Evolutionary conservation across 2,888 invertebrate genomes (phyloP).

Genomic region (Tineola bisselliella): DNA sequence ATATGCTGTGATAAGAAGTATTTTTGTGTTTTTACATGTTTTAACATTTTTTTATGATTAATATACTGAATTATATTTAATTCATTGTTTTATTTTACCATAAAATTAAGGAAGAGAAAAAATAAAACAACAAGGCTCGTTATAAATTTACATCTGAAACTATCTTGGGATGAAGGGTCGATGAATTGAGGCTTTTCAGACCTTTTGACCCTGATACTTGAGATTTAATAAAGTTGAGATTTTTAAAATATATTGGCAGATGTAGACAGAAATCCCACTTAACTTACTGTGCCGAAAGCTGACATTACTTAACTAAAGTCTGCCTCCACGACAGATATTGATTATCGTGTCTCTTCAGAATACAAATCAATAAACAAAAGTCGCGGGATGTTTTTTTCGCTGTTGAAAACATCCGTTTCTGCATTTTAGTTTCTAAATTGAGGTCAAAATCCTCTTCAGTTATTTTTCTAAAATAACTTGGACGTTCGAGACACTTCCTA

Average conservation of each 20-base stretch:
- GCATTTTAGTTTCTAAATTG: neutral
- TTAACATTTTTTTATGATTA: neutral
- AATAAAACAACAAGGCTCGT: too few relatives aligned
- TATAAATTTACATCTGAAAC: too few relatives aligned
- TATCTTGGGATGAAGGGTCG: neutral
- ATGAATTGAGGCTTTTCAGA: neutral
- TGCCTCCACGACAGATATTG: slow-evolving; percentile 6
- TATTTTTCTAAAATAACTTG: neutral
- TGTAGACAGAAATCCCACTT: slow-evolving; percentile 4
- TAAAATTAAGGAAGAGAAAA: neutral
- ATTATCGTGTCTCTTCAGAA: slow-evolving; percentile 9
- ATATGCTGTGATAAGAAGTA: neutral
- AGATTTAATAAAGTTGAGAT: slow-evolving; percentile 4
- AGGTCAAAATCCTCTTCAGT: slow-evolving; percentile 3
- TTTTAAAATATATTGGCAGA: slow-evolving; percentile 6
- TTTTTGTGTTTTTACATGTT: neutral
- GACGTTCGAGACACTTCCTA: neutral
- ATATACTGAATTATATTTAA: neutral
- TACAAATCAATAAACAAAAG: slow-evolving; percentile 12
- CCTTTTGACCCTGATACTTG: slow-evolving; percentile 6
- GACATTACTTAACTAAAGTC: slow-evolving; percentile 5
- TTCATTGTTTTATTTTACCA: neutral
- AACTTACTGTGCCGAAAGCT: slow-evolving; percentile 1
- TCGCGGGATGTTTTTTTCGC: slow-evolving; percentile 1
- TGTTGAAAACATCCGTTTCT: slow-evolving; percentile 11